These are phyloP conservation scores for Ahaetulla prasina DNA, from an alignment of 2,113 vertebrate species.

Conservation along the genomic window DNA sequence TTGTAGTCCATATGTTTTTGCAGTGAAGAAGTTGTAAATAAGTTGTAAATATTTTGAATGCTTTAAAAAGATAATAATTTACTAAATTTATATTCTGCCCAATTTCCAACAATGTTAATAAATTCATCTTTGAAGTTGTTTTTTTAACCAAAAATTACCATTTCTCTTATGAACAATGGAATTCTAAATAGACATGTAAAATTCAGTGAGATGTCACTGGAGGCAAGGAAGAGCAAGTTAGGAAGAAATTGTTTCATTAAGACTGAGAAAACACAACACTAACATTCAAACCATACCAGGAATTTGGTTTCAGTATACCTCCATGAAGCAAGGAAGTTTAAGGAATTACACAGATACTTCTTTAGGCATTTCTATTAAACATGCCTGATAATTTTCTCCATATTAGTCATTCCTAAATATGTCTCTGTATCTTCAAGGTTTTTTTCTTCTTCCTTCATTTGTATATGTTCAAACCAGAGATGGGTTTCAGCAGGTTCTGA, in stretches of 20 bases:
- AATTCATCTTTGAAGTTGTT: neutral
- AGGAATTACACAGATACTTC: neutral
- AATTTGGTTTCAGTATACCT: neutral
- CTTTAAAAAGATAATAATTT: neutral
- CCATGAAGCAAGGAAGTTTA: neutral
- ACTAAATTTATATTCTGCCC: neutral
- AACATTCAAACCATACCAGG: neutral
- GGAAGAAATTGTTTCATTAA: neutral
- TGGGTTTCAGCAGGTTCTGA: too few relatives aligned
- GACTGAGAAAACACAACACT: neutral
- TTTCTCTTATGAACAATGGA: neutral
- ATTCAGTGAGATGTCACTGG: neutral
- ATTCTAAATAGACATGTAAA: neutral
- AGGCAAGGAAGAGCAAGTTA: neutral
- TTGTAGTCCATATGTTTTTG: too few relatives aligned
- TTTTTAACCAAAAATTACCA: neutral
- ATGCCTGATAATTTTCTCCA: conserved; percentile 9
- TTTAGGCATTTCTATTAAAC: conserved; percentile 18
- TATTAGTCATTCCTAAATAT: conserved; percentile 23
- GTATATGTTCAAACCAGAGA: too few relatives aligned
- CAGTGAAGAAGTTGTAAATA: too few relatives aligned
- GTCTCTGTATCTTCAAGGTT: conserved; percentile 35
- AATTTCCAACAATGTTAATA: neutral
- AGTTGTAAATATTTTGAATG: neutral
- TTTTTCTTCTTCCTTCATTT: conserved; percentile 23